Base-by-base conservation (phyloP, 2,888 invertebrate species). In the Synanthedon vespiformis region DNA sequence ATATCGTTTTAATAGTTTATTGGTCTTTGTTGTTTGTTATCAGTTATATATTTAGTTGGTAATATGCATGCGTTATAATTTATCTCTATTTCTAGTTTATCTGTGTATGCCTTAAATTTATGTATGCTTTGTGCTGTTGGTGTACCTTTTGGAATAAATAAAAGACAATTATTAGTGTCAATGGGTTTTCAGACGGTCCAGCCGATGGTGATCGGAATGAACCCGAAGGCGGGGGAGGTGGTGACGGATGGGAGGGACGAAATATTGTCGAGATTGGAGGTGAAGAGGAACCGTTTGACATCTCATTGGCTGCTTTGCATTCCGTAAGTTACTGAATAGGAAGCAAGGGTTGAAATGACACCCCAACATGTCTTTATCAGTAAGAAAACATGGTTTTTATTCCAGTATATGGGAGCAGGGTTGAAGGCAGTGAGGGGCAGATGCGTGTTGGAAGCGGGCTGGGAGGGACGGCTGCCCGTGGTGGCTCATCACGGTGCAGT, bases 391-490 rank as follows among this genome's bases (percentile, higher is more conserved):
- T 16, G 48, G 13, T 44, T 8, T 13, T 44, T 44, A 12, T 34
- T 34, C 10, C 68, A 88, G 88, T 88, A 88, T 64, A 74, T 87
- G 75, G 83, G 83, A 1, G 51, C 61, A 0, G 73, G 68, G 6
- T 62, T 83, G 63, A 66, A 65, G 60, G 54, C 60, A 11, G 64
- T 80, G 55, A 48, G 71, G 22, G 85, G 86, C 41, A 75, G 84
- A 49, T 61, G 63, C 3, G 71, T 81, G 59, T 65, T 81, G 64
- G 86, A 84, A 64, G 65, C 80, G 50, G 88, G 87, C 13, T 84
- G 87, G 86, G 55, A 58, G 14, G 86, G 81, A 1, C 60, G 61
- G 8, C 69, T 87, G 62, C 77, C 83, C 2, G 77, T 65, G 56
- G 56, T 70, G 57, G 74, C 74, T 49, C 81, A 82, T 63, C 74